These are phyloP conservation scores for Anguilla obscura DNA, from an alignment of 2,797 vertebrate genomes.

Conservation along the genomic window DNA sequence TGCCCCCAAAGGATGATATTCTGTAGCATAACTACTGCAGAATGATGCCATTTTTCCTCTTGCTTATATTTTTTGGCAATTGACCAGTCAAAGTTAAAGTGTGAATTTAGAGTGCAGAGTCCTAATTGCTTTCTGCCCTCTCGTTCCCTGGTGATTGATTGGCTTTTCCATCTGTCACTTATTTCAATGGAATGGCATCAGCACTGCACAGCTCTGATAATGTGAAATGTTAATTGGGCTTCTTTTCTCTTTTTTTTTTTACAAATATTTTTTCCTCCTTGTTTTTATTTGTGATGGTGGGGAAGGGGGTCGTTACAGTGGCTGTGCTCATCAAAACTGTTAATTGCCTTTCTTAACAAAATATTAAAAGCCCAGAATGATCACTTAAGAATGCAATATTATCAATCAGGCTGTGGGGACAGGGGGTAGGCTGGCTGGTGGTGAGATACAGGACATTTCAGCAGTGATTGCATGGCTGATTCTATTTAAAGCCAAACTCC, in stretches of 20 bases:
- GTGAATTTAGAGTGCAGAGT: slow-evolving; percentile 11
- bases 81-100: slow-evolving; percentile 15
- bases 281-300: slow-evolving; percentile 4
- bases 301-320: background rate
- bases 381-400: background rate
- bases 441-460: background rate
- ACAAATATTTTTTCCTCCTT: background rate
- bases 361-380: slow-evolving; percentile 21
- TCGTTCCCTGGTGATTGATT: slow-evolving; percentile 24
- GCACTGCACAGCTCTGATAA: slow-evolving; percentile 21
- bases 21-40: background rate
- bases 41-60: slow-evolving; percentile 20
- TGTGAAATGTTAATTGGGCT: slow-evolving; percentile 33
- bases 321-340: slow-evolving; percentile 9
- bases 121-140: slow-evolving; percentile 33
- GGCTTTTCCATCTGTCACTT: slow-evolving; percentile 33
- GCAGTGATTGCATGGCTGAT: background rate
- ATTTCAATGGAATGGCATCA: slow-evolving; percentile 25
- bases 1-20: background rate
- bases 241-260: background rate
- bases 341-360: slow-evolving; percentile 35
- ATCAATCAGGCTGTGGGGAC: slow-evolving; percentile 25
- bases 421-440: background rate
- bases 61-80: background rate
- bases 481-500: slow-evolving; percentile 34